A percentile compares a stretch with the other conserved stretches of the same genome.
phyloP scores from a whole-genome alignment of 2,113 vertebrate genomes.

The Cyprinodon brontotheroides region DNA sequence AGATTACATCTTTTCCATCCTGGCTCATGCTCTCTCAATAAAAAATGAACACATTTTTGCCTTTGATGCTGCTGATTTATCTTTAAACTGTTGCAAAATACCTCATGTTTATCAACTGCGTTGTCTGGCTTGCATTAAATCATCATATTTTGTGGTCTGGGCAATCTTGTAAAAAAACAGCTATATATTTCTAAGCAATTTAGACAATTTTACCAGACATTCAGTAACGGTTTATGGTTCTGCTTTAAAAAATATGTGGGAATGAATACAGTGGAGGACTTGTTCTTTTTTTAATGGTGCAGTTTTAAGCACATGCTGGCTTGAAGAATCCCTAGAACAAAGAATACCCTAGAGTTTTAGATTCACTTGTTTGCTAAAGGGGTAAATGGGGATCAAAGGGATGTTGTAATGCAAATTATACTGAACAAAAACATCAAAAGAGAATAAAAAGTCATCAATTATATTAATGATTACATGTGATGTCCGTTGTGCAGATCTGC shows the following conservation, averaged over 20 bases:
- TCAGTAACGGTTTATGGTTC: constrained; percentile 27
- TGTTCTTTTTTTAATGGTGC: constrained; percentile 37
- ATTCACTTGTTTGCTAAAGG: constrained; percentile 19
- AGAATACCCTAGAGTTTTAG: constrained; percentile 24
- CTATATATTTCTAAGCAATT: constrained; percentile 41
- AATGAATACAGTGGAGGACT: constrained; percentile 28
- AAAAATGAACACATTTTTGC: constrained; percentile 20
- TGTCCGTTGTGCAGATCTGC: background rate
- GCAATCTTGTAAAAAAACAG: constrained; percentile 25
- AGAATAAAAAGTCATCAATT: background rate
- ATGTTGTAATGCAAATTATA: background rate
- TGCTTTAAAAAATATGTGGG: constrained; percentile 27
- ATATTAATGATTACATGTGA: background rate
- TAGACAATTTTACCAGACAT: constrained; percentile 20
- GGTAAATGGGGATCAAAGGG: constrained; percentile 5
- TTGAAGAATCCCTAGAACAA: constrained; percentile 16
- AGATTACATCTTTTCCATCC: constrained; percentile 33
- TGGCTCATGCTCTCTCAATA: constrained; percentile 12
- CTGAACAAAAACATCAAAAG: background rate
- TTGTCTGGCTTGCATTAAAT: constrained; percentile 61
- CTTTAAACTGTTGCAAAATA: constrained; percentile 50
- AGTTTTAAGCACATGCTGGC: constrained; percentile 10
- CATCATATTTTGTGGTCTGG: constrained; percentile 29
- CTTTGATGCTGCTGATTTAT: constrained; percentile 57
- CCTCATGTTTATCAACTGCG: constrained; percentile 42